phyloP scores from a whole-genome alignment of 2,888 invertebrate genomes.

The Rotaria sp. region DNA sequence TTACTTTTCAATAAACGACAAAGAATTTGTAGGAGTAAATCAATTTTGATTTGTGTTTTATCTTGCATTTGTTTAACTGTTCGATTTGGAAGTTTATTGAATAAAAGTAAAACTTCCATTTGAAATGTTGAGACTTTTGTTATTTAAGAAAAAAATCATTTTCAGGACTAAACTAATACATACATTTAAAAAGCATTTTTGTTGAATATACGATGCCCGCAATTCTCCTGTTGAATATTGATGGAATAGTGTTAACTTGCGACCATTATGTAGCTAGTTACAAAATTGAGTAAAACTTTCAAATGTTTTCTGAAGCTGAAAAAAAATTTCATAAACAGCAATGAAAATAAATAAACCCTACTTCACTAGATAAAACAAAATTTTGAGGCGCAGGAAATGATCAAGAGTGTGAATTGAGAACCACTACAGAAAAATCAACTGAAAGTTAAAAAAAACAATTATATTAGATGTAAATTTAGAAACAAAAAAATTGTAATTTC shows the following conservation, averaged over 20 bases:
- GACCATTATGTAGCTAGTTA: constrained; percentile 85
- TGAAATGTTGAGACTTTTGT: constrained; percentile 89
- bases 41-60: constrained; percentile 73
- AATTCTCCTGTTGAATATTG: constrained; percentile 97
- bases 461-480: neutral
- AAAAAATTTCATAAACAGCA: neutral
- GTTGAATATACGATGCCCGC: constrained; percentile 85
- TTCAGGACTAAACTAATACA: neutral
- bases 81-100: constrained; percentile 79
- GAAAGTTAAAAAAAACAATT: constrained; percentile 42
- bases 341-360: constrained; percentile 50
- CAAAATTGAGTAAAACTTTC: constrained; percentile 92
- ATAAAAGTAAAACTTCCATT: constrained; percentile 93
- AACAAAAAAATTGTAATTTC: neutral
- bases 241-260: constrained; percentile 94
- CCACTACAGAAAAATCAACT: constrained; percentile 82
- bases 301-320: constrained; percentile 80
- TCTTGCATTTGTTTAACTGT: constrained; percentile 78
- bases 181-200: constrained; percentile 57
- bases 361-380: constrained; percentile 86
- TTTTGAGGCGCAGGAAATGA: constrained; percentile 63
- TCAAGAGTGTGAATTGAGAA: constrained; percentile 94
- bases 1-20: constrained; percentile 90
- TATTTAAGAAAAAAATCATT: neutral
- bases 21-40: constrained; percentile 66